phyloP scores from a whole-genome alignment of 1,140 invertebrate genomes.

The Diorhabda sublineata region DNA sequence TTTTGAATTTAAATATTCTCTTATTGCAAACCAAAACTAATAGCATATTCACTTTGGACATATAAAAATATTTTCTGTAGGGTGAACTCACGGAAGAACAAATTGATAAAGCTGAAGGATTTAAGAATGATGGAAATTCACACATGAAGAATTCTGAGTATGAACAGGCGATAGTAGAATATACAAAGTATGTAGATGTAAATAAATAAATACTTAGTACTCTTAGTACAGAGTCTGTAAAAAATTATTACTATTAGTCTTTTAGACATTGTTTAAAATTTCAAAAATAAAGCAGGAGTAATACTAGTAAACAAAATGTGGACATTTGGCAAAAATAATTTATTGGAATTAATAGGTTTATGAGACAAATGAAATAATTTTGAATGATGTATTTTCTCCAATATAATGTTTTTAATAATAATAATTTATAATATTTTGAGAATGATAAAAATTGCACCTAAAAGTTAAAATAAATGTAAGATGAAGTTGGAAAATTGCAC shows the following conservation, averaged over 20 bases:
- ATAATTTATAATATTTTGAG: no score
- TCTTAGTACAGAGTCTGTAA: no score
- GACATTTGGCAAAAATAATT: no score
- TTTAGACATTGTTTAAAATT: no score
- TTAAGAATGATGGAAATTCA: slow-evolving; percentile 83
- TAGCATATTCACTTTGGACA: no score
- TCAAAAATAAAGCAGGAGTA: no score
- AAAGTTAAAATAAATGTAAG: neutral
- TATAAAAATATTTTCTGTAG: neutral
- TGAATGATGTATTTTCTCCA: neutral
- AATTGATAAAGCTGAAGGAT: slow-evolving; percentile 63
- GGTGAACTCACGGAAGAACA: slow-evolving; percentile 46
- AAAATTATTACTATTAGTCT: no score
- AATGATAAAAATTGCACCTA: neutral
- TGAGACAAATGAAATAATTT: neutral
- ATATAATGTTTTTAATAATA: slow-evolving; percentile 3
- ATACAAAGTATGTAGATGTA: slow-evolving; percentile 61
- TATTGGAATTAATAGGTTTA: neutral
- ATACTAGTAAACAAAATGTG: no score
- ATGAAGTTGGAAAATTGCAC: neutral
- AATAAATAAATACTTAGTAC: neutral
- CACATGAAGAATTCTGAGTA: slow-evolving; percentile 78
- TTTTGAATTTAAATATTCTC: no score
- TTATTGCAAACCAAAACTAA: no score
- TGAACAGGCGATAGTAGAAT: slow-evolving; percentile 74